Evolutionary conservation across 64 coral and sea anemone species (phyloP), one percentile per base, ranked within the genome.

Genomic region (Montipora capricornis): DNA sequence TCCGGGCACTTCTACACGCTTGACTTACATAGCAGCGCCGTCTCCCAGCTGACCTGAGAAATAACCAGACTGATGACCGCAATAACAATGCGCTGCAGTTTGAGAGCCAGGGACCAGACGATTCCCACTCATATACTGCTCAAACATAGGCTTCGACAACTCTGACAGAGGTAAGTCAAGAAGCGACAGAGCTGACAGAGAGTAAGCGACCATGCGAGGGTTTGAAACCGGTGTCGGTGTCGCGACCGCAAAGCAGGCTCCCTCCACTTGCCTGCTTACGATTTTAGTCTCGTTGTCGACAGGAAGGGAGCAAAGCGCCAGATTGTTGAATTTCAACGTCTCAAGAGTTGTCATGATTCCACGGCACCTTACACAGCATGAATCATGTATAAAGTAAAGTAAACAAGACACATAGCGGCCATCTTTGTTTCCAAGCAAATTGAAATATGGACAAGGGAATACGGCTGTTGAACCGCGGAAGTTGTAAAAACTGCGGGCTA

Each of bases 21-120:
- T 57, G 6, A 57, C 64, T 93, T 90, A 98, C 97, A 98, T 96
- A 66, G 97, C 91, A 11, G 97, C 97, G 51, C 97, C 97, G 91
- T 99, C 97, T 19, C 97, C 97, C n/a, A 99, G 84, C 85, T 99
- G 97, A 22, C 97, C 97, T 3, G 94, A 91, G 59, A 99, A 99
- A 80, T 88, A 90, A 5, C 97, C 97, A 85, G 91, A 94, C 46
- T 99, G 97, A 68, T 99, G 97, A 12, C 97, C 97, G 84, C 97
- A 99, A 47, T 99, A 99, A 80, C 97, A 99, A 69, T 99, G 97
- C 19, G 97, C 94, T 55, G 97, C 97, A 47, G 94, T 93, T 49
- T 88, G 87, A 17, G 94, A 87, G 50, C 97, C 97, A 15, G 92
- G 94, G 24, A 99, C 89, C 59, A 91, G 15, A 70, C 94, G 88